Evolutionary conservation across 2,888 invertebrate species (phyloP).

Genomic region (Melinopterus prodromus): DNA sequence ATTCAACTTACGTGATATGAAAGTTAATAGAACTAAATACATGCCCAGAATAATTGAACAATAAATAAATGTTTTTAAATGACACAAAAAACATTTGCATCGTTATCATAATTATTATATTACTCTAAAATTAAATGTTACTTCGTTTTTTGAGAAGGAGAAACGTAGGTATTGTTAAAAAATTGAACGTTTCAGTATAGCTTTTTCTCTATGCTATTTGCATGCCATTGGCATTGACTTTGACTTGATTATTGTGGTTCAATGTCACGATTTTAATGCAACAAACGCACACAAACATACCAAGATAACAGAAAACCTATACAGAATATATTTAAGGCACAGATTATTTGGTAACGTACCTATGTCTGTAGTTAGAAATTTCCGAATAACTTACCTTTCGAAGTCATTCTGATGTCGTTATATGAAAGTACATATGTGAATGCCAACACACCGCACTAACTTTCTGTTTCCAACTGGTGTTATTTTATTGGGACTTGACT

Average conservation of each 20-base stretch:
- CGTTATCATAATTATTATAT: no score
- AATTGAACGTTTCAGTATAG: neutral
- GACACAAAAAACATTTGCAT: no score
- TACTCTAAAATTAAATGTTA: no score
- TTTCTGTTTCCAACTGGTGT: neutral
- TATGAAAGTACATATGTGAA: neutral
- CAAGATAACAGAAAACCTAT: neutral
- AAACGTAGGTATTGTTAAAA: no score
- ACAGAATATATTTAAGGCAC: neutral
- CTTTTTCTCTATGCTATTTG: neutral
- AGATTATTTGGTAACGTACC: neutral
- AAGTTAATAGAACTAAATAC: no score
- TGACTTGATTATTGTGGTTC: neutral
- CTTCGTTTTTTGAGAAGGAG: no score
- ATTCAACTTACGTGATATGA: no score
- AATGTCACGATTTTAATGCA: neutral
- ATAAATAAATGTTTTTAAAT: no score
- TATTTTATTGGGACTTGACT: neutral
- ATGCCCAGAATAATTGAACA: no score
- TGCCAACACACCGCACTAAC: neutral
- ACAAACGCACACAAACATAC: neutral
- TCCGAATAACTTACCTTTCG: neutral
- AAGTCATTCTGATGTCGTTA: neutral
- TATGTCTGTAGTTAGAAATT: neutral
- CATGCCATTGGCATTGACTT: neutral